Conservation (phyloP, 2,888 invertebrate genomes). For the Parnassius apollo region DNA sequence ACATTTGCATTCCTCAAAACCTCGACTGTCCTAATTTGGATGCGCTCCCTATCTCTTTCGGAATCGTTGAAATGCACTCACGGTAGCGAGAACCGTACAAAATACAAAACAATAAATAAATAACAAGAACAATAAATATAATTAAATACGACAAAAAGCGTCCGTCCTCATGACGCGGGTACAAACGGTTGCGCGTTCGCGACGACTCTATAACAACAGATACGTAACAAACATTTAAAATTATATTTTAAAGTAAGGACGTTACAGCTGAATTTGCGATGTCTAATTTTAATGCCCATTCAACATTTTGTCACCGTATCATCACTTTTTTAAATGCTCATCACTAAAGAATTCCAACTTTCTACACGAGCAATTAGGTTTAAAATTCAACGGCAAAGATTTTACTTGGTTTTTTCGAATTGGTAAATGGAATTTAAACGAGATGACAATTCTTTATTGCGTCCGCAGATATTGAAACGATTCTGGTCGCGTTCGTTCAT, state of each 20-base stretch:
- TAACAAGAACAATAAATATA: conserved; percentile 79
- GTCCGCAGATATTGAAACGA: conserved; percentile 44
- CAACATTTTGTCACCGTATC: conserved; percentile 72
- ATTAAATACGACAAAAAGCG: conserved; percentile 78
- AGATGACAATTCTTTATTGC: conserved; percentile 68
- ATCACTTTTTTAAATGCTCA: conserved; percentile 62
- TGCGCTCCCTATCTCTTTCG: conserved; percentile 63
- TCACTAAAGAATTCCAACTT: conserved; percentile 71
- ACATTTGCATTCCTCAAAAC: conserved; percentile 65
- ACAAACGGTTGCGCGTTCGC: conserved; percentile 65
- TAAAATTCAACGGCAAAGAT: conserved; percentile 43
- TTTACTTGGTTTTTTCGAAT: conserved; percentile 48
- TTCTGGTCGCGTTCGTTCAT: conserved; percentile 51
- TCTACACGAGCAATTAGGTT: conserved; percentile 51
- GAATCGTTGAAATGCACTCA: conserved; percentile 74
- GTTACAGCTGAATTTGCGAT: conserved; percentile 46
- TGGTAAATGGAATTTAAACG: conserved; percentile 71
- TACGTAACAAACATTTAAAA: conserved; percentile 40
- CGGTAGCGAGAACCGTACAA: conserved; percentile 70
- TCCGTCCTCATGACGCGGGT: conserved; percentile 71
- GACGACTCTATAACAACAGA: conserved; percentile 70
- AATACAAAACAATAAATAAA: conserved; percentile 76
- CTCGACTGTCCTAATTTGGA: conserved; percentile 71
- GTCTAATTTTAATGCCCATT: conserved; percentile 44
- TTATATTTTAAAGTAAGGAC: conserved; percentile 26